Percentiles rank a stretch among this genome's conserved stretches.
phyloP scores from a whole-genome alignment of 2,113 vertebrate genomes.

The Microcebus tavaratra region DNA sequence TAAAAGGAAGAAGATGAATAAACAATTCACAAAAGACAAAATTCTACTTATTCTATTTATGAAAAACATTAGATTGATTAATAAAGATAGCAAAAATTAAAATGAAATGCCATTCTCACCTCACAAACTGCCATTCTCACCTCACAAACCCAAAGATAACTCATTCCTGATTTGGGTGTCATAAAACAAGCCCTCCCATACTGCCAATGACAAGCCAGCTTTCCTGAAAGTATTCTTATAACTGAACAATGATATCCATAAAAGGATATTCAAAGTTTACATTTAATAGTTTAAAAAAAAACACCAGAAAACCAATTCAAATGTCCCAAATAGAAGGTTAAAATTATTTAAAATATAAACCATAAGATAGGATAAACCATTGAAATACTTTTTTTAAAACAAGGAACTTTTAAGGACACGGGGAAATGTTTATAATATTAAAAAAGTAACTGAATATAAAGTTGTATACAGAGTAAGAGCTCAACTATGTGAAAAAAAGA shows the following conservation, averaged over 20 bases:
- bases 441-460: conserved; percentile 10
- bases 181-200: not conserved
- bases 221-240: conserved; percentile 26
- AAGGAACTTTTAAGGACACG: not conserved
- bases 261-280: conserved; percentile 9
- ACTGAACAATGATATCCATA: not conserved
- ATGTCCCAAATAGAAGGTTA: conserved; percentile 6
- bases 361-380: not conserved
- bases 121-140: not conserved
- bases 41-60: not conserved
- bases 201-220: not conserved
- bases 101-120: not conserved
- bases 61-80: not conserved
- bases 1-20: not conserved
- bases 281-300: not conserved
- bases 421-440: not conserved
- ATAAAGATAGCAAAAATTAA: conserved; percentile 28
- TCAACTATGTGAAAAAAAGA: not conserved
- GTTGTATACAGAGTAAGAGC: not conserved
- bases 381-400: not conserved
- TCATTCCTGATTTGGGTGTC: not conserved
- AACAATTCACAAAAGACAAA: conserved; percentile 10
- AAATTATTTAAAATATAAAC: conserved; percentile 5
- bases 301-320: not conserved
- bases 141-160: not conserved